A percentile compares a stretch with the other conserved stretches of the same genome.
Conservation (phyloP, 2,888 invertebrate species). For the Bhutanitis thaidina region DNA sequence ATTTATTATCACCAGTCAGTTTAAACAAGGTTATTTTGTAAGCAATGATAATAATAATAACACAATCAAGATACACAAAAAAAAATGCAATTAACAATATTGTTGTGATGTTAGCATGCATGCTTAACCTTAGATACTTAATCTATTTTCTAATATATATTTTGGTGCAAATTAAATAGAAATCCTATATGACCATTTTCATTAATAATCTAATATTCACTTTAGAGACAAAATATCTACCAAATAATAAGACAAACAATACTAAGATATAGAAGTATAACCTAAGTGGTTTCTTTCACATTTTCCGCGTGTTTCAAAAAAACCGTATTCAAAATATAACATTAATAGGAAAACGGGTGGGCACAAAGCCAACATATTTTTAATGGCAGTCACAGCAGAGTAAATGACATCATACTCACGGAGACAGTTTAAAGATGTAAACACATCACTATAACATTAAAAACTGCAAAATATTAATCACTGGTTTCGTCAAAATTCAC, state of each 20-base stretch:
- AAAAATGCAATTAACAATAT: too few relatives aligned
- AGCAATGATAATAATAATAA: neutral
- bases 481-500: constrained; percentile 37
- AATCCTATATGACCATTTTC: too few relatives aligned
- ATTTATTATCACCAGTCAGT: neutral
- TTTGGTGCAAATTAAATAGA: neutral
- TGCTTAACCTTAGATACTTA: constrained; percentile 1
- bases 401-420: constrained; percentile 78
- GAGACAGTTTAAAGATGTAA: constrained; percentile 70
- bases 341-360: constrained; percentile 72
- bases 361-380: constrained; percentile 77
- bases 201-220: neutral
- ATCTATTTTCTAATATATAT: neutral
- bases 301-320: constrained; percentile 58
- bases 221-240: neutral
- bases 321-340: constrained; percentile 56
- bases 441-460: constrained; percentile 66
- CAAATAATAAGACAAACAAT: constrained; percentile 38
- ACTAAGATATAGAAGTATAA: constrained; percentile 36
- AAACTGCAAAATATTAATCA: constrained; percentile 40
- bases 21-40: neutral
- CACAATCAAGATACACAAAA: too few relatives aligned
- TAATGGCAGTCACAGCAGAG: constrained; percentile 63
- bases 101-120: neutral
- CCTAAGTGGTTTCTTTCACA: constrained; percentile 59